Conservation (phyloP, 2,888 invertebrate species). For the Cistogaster globosa region DNA sequence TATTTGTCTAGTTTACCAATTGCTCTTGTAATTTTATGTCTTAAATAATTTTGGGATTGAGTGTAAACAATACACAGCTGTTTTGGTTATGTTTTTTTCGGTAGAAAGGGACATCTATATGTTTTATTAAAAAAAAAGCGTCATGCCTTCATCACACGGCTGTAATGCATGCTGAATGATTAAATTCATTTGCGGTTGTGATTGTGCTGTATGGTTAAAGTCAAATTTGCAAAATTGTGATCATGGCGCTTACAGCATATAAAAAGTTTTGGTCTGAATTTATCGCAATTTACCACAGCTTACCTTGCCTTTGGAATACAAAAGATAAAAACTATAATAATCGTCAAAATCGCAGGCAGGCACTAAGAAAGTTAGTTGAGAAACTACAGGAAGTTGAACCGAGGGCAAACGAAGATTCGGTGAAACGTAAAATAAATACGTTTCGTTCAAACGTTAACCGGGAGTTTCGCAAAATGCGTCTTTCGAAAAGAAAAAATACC, state of each 20-base stretch:
- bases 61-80: constrained; percentile 52
- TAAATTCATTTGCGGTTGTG: constrained; percentile 42
- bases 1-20: too few species aligned
- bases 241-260: constrained; percentile 57
- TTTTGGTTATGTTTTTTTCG: background rate
- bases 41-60: too few species aligned
- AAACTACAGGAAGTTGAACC: constrained; percentile 61
- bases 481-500: constrained; percentile 11
- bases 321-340: constrained; percentile 57
- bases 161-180: constrained; percentile 63
- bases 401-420: constrained; percentile 52
- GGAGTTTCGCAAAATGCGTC: constrained; percentile 54
- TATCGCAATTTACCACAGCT: constrained; percentile 46
- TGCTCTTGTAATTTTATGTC: too few species aligned
- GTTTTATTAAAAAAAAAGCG: background rate
- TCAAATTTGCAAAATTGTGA: constrained; percentile 17
- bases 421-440: constrained; percentile 64
- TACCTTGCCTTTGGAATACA: constrained; percentile 55
- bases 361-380: constrained; percentile 47
- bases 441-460: constrained; percentile 60
- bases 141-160: constrained; percentile 49
- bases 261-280: constrained; percentile 62
- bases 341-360: constrained; percentile 13
- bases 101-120: constrained; percentile 22
- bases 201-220: background rate